A percentile compares a stretch with the other conserved stretches of the same genome.
phyloP scores from a whole-genome alignment of 2,797 vertebrate species.

The Schizopygopsis malacanthus region DNA sequence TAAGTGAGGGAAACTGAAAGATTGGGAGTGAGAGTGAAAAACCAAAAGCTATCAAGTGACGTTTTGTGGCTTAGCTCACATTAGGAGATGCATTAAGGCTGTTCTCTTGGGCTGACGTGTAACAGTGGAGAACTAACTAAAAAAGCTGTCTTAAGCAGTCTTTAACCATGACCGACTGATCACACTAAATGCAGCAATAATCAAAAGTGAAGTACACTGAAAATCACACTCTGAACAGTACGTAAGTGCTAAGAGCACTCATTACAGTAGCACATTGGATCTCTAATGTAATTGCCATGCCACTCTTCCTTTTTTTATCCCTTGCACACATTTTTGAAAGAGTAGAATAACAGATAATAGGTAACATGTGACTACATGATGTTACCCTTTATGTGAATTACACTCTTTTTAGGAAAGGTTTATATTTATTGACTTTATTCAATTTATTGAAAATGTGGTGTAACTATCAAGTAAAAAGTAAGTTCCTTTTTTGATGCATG shows the following conservation, averaged over 20 bases:
- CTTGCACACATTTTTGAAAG: background rate
- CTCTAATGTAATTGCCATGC: background rate
- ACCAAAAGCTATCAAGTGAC: slow-evolving; percentile 30
- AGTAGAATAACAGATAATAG: background rate
- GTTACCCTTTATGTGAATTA: background rate
- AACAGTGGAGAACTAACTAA: slow-evolving; percentile 15
- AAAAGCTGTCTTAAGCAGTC: slow-evolving; percentile 15
- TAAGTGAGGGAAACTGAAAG: slow-evolving; percentile 41
- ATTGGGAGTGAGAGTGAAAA: background rate
- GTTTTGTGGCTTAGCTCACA: slow-evolving; percentile 43
- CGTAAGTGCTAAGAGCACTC: slow-evolving; percentile 47
- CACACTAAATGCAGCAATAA: slow-evolving; percentile 26
- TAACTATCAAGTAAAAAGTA: no score
- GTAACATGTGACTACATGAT: background rate
- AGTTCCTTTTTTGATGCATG: background rate
- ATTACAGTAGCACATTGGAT: background rate
- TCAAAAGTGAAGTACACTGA: slow-evolving; percentile 10
- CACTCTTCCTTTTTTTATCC: background rate
- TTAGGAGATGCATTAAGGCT: slow-evolving; percentile 49
- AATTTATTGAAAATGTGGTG: background rate
- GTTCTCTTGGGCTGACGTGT: slow-evolving; percentile 10
- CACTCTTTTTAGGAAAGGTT: background rate
- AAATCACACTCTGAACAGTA: slow-evolving; percentile 14
- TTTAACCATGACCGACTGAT: slow-evolving; percentile 4
- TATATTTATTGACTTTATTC: background rate